A percentile compares a stretch with the other conserved stretches of the same genome.
Evolutionary conservation across 1,140 invertebrate genomes (phyloP).

Genomic region (Caenorhabditis briggsae): DNA sequence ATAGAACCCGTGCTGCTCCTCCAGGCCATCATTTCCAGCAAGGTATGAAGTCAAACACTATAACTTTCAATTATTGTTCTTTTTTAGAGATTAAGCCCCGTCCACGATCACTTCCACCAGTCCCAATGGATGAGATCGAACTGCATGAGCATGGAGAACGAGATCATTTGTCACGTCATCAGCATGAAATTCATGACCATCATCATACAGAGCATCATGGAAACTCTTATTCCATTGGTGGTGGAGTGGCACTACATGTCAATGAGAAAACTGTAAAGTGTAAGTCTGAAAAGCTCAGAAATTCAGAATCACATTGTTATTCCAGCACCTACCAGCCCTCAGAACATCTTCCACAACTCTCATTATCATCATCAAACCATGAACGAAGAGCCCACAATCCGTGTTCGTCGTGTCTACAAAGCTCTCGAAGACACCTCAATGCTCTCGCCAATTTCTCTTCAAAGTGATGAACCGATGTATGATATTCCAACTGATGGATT

Average conservation of each 20-base stretch:
- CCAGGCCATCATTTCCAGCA: conserved; percentile 53
- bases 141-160: conserved; percentile 15
- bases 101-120: conserved; percentile 1
- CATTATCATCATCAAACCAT: conserved; percentile 19
- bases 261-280: not conserved
- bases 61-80: not conserved
- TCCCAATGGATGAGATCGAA: conserved; percentile 37
- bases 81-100: conserved; percentile 49
- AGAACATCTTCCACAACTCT: not conserved
- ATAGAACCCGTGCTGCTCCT: conserved; percentile 35
- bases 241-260: not conserved
- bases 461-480: conserved; percentile 13
- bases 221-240: not conserved
- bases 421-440: conserved; percentile 41
- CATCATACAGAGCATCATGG: not conserved
- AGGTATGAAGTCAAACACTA: not conserved
- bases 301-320: not conserved
- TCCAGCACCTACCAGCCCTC: not conserved
- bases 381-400: conserved; percentile 14
- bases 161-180: conserved; percentile 41
- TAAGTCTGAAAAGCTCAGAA: not conserved
- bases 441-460: conserved; percentile 8
- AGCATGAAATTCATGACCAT: not conserved
- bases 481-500: conserved; percentile 27
- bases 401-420: conserved; percentile 47